Percentiles rank a stretch among this genome's conserved stretches.
These are phyloP conservation scores for Thymelicus acteon DNA, from an alignment of 2,888 invertebrate species.

Conservation along the genomic window DNA sequence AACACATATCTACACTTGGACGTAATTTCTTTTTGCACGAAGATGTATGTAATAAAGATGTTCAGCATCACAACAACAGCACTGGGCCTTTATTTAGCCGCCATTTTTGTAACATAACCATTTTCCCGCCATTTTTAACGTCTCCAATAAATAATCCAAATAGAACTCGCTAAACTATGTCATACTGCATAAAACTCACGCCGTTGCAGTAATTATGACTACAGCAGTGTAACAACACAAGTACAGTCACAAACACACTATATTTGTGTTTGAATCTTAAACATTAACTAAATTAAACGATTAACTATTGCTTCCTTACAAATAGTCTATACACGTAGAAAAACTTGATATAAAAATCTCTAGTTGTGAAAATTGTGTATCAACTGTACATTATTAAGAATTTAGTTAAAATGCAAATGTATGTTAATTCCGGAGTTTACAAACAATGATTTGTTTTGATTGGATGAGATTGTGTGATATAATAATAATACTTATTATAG, in stretches of 20 bases:
- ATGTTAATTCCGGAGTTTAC: slow-evolving; percentile 8
- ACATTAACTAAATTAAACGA: slow-evolving; percentile 66
- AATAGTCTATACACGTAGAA: slow-evolving; percentile 69
- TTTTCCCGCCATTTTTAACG: slow-evolving; percentile 46
- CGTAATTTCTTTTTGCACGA: no score
- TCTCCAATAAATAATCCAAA: slow-evolving; percentile 33
- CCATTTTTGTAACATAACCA: not conserved
- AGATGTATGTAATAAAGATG: no score
- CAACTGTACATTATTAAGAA: slow-evolving; percentile 21
- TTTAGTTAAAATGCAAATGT: slow-evolving; percentile 19
- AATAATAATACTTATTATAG: slow-evolving; percentile 39
- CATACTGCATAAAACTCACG: slow-evolving; percentile 1
- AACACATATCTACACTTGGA: no score
- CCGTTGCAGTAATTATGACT: not conserved
- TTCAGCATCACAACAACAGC: no score
- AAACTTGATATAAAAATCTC: slow-evolving; percentile 64
- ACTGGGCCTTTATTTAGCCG: not conserved
- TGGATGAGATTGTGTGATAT: slow-evolving; percentile 16
- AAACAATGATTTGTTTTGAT: slow-evolving; percentile 2
- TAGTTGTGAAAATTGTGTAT: slow-evolving; percentile 53
- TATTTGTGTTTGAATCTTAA: slow-evolving; percentile 37
- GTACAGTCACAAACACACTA: slow-evolving; percentile 46
- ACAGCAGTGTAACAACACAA: no score
- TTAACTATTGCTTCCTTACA: slow-evolving; percentile 65
- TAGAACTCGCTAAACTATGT: slow-evolving; percentile 14